These are phyloP conservation scores for Fregetta grallaria DNA, from an alignment of 2,113 vertebrate species.

Conservation along the genomic window DNA sequence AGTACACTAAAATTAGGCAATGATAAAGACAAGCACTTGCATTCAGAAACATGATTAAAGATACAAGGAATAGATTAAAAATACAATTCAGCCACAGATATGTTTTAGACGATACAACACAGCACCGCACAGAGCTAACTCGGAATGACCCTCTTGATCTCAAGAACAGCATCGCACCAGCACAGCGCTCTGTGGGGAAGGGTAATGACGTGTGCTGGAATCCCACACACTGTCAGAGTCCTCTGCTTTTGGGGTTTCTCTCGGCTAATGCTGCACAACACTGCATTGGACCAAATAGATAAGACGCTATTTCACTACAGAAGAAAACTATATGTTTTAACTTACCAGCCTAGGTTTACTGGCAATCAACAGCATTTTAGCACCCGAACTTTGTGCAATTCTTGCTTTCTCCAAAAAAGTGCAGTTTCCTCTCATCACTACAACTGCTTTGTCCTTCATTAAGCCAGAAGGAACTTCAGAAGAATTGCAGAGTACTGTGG, in stretches of 20 bases:
- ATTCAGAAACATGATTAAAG: neutral
- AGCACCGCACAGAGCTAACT: neutral
- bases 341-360: slow-evolving; percentile 79
- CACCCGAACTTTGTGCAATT: slow-evolving; percentile 80
- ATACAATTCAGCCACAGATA: neutral
- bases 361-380: slow-evolving; percentile 82
- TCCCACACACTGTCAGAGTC: neutral
- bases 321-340: neutral
- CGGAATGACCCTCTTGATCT: rapidly evolving
- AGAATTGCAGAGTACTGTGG: slow-evolving; percentile 77
- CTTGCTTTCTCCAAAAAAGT: slow-evolving; percentile 82
- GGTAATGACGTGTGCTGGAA: neutral
- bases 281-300: rapidly evolving
- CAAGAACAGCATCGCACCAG: neutral
- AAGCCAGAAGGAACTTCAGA: slow-evolving; percentile 62
- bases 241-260: neutral
- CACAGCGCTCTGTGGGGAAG: neutral
- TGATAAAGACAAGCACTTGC: neutral
- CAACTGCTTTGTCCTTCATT: slow-evolving; percentile 80
- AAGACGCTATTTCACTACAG: neutral
- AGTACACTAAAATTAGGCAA: neutral
- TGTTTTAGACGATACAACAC: neutral
- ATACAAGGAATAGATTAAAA: neutral
- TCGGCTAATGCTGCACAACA: neutral
- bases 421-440: slow-evolving; percentile 85